Percentiles rank a stretch among this genome's conserved stretches.
Conservation (phyloP, 2,113 vertebrate genomes). For the Chitala chitala region DNA sequence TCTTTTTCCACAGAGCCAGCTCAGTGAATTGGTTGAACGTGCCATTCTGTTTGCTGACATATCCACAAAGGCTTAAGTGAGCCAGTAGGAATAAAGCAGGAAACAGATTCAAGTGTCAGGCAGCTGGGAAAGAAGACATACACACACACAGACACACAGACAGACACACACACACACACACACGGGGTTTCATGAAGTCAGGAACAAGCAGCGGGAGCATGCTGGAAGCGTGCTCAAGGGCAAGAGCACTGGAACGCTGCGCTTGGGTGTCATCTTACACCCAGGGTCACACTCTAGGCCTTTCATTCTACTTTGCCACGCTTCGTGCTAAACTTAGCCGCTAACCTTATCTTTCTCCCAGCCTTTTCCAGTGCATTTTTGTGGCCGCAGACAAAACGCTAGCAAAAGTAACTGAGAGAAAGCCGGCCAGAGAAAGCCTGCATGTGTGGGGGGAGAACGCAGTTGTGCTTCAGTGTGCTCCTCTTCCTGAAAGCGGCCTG, state of each 20-base stretch:
- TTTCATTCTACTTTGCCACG: slow-evolving; percentile 57
- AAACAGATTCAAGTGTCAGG: slow-evolving; percentile 47
- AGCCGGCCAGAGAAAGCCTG: too few relatives aligned
- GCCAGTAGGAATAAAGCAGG: slow-evolving; percentile 57
- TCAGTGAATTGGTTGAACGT: too few relatives aligned
- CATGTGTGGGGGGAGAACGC: too few relatives aligned
- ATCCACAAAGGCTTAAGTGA: too few relatives aligned
- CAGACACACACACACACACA: too few relatives aligned
- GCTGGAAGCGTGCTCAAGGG: slow-evolving; percentile 46
- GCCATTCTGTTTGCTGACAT: too few relatives aligned
- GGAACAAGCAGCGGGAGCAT: slow-evolving; percentile 54
- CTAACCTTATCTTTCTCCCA: slow-evolving; percentile 22
- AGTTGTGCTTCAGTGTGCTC: too few relatives aligned
- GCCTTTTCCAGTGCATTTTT: slow-evolving; percentile 28
- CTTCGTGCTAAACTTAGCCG: slow-evolving; percentile 57
- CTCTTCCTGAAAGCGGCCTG: too few relatives aligned
- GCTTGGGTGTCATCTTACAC: slow-evolving; percentile 61
- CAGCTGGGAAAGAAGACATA: slow-evolving; percentile 40
- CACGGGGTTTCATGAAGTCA: slow-evolving; percentile 47
- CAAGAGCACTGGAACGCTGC: slow-evolving; percentile 50
- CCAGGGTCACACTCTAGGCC: slow-evolving; percentile 61
- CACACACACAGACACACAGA: too few relatives aligned
- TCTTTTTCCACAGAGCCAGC: too few relatives aligned
- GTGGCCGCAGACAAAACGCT: slow-evolving; percentile 24
- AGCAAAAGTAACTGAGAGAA: too few relatives aligned